Evolutionary conservation across 2,797 vertebrate species (phyloP), one percentile per base, ranked within the genome.

Genomic region (Dermochelys coriacea): DNA sequence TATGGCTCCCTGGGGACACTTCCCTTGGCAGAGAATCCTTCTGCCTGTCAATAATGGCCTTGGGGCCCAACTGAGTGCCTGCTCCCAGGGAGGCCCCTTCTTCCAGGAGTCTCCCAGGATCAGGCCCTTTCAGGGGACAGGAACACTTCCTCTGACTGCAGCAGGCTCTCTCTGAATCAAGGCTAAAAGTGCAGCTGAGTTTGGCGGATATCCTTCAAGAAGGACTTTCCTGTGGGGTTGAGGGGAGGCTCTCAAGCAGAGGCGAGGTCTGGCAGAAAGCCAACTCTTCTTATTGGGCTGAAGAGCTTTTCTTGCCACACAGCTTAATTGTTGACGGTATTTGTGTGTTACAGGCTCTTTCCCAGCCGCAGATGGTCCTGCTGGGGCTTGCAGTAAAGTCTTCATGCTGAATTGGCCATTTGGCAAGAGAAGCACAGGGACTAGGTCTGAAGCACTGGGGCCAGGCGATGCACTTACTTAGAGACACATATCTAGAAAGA

Each of bases 21-120:
- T n/a, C n/a, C 77, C 29, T 10, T 16, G 74, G 86, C 85, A 81
- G 64, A 0, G 0, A 2, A 0, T 52, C 82, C 0, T 0, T 47
- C 0, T 5, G 16, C 23, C 21, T 21, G 34, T 7, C 49, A 11
- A 59, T 10, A 45, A 10, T 71, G n/a, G 11, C 0, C 1, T 75
- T 52, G 45, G 18, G n/a, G 19, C 64, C 64, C 64, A 71, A 71
- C 88, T 90, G n/a, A 37, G 74, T 15, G n/a, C 37, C 1, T 0
- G 0, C 1, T 34, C 16, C 78, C 41, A 1, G 0, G 18, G 21
- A 37, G 37, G n/a, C 19, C 10, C 19, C 64, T 37, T 41, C 79
- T 25, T 52, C 51, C 10, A 37, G n/a, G 1, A 29, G 31, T 1
- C 29, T 55, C 19, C 27, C 31, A 2, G 59, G 59, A 51, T 3